Conservation (phyloP, 2,113 vertebrate species). For the Calidris pygmaea region DNA sequence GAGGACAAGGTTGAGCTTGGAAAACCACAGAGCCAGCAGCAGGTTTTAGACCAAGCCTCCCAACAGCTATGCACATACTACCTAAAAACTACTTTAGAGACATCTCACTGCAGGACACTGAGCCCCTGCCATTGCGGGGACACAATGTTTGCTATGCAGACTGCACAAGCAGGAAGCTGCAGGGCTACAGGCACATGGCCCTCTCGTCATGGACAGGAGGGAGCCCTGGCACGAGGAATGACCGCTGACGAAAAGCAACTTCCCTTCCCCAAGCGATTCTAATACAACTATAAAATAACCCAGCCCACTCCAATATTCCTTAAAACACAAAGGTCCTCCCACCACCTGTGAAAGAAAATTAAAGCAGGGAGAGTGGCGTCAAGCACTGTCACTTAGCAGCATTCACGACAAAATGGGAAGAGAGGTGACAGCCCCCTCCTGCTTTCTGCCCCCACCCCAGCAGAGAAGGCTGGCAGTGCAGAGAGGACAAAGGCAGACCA, state of each 20-base stretch:
- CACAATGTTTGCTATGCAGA: not conserved
- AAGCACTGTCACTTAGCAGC: not conserved
- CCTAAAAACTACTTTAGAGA: not conserved
- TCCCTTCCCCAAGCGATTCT: rapidly evolving
- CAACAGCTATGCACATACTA: not conserved
- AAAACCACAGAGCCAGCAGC: not conserved
- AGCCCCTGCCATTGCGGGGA: not conserved
- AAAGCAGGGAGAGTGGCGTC: not conserved
- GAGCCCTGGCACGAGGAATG: not conserved
- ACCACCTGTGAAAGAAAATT: not conserved
- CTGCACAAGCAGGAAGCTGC: not conserved
- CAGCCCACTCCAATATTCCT: not conserved
- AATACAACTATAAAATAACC: not conserved
- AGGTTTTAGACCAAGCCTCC: not conserved
- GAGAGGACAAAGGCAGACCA: not conserved
- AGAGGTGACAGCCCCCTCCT: not conserved
- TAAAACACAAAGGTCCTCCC: not conserved
- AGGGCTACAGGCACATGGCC: not conserved
- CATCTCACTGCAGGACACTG: not conserved
- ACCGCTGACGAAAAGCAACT: not conserved
- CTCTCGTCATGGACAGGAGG: not conserved
- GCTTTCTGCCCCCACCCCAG: not conserved
- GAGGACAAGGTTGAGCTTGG: not conserved
- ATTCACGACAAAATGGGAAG: not conserved
- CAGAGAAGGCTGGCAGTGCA: not conserved